phyloP scores from a whole-genome alignment of 2,797 vertebrate species.

The Sebastes wilsoni region DNA sequence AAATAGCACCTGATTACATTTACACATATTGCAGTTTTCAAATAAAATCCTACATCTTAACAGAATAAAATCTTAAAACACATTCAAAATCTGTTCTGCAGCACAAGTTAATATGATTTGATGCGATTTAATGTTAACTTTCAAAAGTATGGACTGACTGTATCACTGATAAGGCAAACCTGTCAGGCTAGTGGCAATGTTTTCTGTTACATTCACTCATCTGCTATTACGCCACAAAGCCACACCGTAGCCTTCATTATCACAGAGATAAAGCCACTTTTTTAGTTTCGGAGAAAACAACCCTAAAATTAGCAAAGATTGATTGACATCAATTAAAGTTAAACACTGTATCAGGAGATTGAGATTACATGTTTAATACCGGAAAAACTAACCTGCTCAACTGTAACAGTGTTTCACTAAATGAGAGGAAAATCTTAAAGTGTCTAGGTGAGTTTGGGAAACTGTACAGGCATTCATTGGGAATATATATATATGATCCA shows the following conservation, averaged over 20 bases:
- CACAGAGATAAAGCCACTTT: constrained; percentile 5
- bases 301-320: neutral
- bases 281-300: constrained; percentile 1
- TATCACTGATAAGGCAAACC: constrained; percentile 37
- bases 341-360: neutral
- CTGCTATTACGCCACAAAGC: neutral
- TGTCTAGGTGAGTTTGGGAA: constrained; percentile 15
- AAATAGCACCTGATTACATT: constrained; percentile 24
- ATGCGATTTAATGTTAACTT: neutral
- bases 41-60: neutral
- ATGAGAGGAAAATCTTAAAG: constrained; percentile 10
- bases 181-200: constrained; percentile 26
- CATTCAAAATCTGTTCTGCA: neutral
- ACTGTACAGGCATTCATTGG: constrained; percentile 57
- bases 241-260: neutral
- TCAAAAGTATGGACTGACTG: neutral
- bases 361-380: neutral
- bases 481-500: constrained; percentile 36
- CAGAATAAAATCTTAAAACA: neutral
- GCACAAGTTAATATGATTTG: neutral
- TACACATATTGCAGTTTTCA: neutral
- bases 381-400: neutral
- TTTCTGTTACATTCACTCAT: constrained; percentile 37
- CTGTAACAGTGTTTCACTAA: neutral
- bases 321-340: constrained; percentile 15